Evolutionary conservation across 2,888 invertebrate genomes (phyloP), one percentile per base, ranked within the genome.

Genomic region (Macrosoma leucophasiata): DNA sequence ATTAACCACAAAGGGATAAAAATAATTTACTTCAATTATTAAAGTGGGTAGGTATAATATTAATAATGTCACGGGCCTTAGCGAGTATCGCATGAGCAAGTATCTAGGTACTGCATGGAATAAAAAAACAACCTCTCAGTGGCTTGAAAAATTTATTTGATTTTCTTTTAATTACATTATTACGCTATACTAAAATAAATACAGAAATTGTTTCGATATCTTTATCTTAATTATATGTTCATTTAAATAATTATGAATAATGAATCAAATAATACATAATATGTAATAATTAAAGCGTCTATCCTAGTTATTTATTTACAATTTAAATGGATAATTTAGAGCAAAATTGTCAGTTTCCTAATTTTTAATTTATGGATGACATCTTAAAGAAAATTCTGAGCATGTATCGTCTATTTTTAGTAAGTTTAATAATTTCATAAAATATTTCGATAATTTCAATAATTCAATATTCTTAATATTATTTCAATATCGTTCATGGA

Each of bases 131-230:
- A n/a, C n/a, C n/a, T n/a, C n/a, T 76, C 76, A 76, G 79, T 81
- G 77, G 75, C 79, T 71, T 84, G 81, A 81, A 81, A 82, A 84
- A 78, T 81, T 79, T 79, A 81, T 78, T 78, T 72, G 62, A 73
- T 76, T 75, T 75, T 71, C 68, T 69, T 77, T 79, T 74, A 74
- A 77, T 81, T 78, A 79, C 74, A 81, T 71, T 67, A 72, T 64
- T 63, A 72, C 60, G 56, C 67, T 79, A 79, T 73, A 69, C 75
- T 84, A 82, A 78, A 84, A 84, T 84, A 84, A 84, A 82, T 84
- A 84, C 81, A 81, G 73, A 74, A 71, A 72, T 66, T 67, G 70
- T 72, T 73, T 63, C 64, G 58, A 69, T 78, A 79, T 66, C 55
- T 63, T 65, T 55, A 71, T 54, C 70, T 77, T 73, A 72, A 62